phyloP scores from a whole-genome alignment of 1,140 invertebrate genomes.

The Calycopis cecrops region DNA sequence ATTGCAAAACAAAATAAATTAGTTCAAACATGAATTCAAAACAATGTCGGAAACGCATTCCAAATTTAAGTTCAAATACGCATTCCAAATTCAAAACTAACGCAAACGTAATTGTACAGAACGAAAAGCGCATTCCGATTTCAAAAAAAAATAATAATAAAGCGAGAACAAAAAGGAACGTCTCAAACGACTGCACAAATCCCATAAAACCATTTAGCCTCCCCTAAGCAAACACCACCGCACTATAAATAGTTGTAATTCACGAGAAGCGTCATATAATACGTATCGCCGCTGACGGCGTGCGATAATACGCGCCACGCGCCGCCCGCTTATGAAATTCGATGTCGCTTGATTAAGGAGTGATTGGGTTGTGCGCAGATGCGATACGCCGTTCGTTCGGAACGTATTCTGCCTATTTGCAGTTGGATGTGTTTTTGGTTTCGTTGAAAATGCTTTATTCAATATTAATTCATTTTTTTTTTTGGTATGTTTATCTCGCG shows the following conservation, averaged over 20 bases:
- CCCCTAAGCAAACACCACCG: constrained; percentile 39
- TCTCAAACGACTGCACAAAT: constrained; percentile 46
- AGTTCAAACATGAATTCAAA: no score
- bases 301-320: constrained; percentile 64
- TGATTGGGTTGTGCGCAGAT: constrained; percentile 22
- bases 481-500: no score
- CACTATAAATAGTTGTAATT: constrained; percentile 69
- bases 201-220: constrained; percentile 51
- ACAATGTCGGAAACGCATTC: no score
- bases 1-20: no score
- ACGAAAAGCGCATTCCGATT: no score
- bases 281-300: constrained; percentile 46
- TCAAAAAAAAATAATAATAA: neutral
- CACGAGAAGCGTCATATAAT: constrained; percentile 37
- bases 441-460: no score
- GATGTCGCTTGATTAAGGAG: constrained; percentile 37
- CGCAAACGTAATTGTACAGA: no score
- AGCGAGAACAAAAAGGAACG: constrained; percentile 26
- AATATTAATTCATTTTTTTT: no score
- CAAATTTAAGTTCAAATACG: no score
- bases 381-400: constrained; percentile 6
- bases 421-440: no score
- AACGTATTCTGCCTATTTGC: neutral
- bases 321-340: constrained; percentile 63
- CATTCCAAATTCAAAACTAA: no score